phyloP scores from a whole-genome alignment of 2,113 vertebrate species.

The Notothenia coriiceps region DNA sequence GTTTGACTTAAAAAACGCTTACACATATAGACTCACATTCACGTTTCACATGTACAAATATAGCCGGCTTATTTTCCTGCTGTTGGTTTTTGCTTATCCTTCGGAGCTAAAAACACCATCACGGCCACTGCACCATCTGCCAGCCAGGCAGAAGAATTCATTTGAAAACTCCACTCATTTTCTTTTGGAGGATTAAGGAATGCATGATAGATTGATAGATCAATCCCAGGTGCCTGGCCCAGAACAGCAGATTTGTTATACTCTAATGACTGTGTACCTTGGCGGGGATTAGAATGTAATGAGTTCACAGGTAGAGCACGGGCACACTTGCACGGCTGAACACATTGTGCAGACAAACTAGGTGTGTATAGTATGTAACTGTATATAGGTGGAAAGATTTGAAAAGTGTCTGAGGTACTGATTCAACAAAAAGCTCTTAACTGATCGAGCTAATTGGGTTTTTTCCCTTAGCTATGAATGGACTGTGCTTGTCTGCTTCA shows the following conservation, averaged over 20 bases:
- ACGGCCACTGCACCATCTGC: slow-evolving; percentile 35
- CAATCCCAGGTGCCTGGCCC: slow-evolving; percentile 61
- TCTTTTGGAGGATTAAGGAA: slow-evolving; percentile 69
- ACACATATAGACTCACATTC: slow-evolving; percentile 37
- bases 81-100: slow-evolving; percentile 54
- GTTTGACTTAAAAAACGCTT: slow-evolving; percentile 53
- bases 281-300: slow-evolving; percentile 74
- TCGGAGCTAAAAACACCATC: slow-evolving; percentile 42
- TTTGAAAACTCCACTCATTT: slow-evolving; percentile 62
- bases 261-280: slow-evolving; percentile 70
- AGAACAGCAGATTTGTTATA: slow-evolving; percentile 65
- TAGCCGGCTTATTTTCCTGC: slow-evolving; percentile 41
- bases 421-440: slow-evolving; percentile 59
- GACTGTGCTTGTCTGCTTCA: slow-evolving; percentile 49
- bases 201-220: slow-evolving; percentile 75
- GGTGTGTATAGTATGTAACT: slow-evolving; percentile 74
- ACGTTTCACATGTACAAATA: slow-evolving; percentile 26
- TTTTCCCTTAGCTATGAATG: slow-evolving; percentile 42
- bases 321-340: slow-evolving; percentile 58
- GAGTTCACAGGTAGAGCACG: slow-evolving; percentile 67
- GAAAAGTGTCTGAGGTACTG: slow-evolving; percentile 55
- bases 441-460: slow-evolving; percentile 43
- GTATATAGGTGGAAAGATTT: slow-evolving; percentile 74
- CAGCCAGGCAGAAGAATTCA: slow-evolving; percentile 49
- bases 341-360: slow-evolving; percentile 58